Evolutionary conservation across 2,888 invertebrate genomes (phyloP).

Genomic region (Parthenolecanium corni): DNA sequence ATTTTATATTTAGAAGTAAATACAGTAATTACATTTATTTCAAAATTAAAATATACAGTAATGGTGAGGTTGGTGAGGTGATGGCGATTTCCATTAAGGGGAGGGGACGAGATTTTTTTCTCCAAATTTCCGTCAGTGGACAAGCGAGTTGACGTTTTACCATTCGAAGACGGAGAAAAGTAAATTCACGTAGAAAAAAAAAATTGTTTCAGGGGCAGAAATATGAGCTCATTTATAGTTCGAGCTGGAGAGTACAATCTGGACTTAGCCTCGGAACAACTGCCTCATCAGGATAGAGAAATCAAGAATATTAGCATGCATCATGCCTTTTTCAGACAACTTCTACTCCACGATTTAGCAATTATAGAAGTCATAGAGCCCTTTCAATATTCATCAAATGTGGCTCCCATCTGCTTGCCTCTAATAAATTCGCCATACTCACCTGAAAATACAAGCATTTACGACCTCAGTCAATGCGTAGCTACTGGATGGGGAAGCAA

Average conservation of each 20-base stretch:
- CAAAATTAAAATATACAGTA: too few relatives aligned
- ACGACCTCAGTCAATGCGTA: constrained; percentile 44
- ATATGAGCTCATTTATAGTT: constrained; percentile 37
- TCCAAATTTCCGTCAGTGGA: too few relatives aligned
- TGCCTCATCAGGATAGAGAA: constrained; percentile 52
- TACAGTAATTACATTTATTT: too few relatives aligned
- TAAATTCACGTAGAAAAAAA: too few relatives aligned
- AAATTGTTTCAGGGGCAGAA: constrained; percentile 3
- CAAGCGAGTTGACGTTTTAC: too few relatives aligned
- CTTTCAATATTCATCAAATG: constrained; percentile 49
- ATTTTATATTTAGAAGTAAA: too few relatives aligned
- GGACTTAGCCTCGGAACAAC: constrained; percentile 57
- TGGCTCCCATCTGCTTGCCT: constrained; percentile 60
- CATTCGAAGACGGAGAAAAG: too few relatives aligned
- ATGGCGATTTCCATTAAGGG: too few relatives aligned
- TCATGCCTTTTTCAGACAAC: constrained; percentile 46
- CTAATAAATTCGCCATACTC: constrained; percentile 38
- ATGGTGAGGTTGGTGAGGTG: too few relatives aligned
- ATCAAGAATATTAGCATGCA: constrained; percentile 43
- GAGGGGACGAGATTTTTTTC: too few relatives aligned
- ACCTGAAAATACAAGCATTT: constrained; percentile 33
- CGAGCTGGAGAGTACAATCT: constrained; percentile 77
- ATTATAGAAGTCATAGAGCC: constrained; percentile 50
- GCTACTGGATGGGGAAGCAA: constrained; percentile 57
- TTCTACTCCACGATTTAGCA: constrained; percentile 55